Conservation (phyloP, 2,797 vertebrate species). For the Sebastes aleutianus region DNA sequence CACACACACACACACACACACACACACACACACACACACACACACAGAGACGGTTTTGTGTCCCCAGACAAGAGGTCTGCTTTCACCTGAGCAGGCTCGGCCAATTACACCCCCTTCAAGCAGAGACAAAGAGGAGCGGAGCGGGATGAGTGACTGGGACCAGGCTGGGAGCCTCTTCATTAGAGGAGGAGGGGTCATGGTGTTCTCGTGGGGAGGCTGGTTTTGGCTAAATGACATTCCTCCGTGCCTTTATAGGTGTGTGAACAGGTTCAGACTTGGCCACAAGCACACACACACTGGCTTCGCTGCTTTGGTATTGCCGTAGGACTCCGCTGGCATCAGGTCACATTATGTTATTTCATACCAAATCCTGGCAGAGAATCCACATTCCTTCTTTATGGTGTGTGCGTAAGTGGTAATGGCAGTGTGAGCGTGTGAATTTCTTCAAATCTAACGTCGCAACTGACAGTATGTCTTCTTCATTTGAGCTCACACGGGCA, state of each 20-base stretch:
- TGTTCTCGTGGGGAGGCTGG: neutral
- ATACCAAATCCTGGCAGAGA: constrained; percentile 15
- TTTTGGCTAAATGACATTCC: constrained; percentile 11
- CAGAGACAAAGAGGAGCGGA: constrained; percentile 66
- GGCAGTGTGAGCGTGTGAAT: constrained; percentile 20
- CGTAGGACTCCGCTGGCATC: constrained; percentile 9
- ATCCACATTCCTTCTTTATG: neutral
- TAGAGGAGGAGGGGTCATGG: constrained; percentile 23
- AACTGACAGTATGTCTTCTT: neutral
- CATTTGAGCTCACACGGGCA: neutral
- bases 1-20: constrained; percentile 54
- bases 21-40: constrained; percentile 35
- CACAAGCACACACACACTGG: neutral
- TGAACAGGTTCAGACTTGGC: constrained; percentile 42
- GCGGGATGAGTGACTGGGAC: constrained; percentile 68
- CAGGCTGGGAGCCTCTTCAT: constrained; percentile 40
- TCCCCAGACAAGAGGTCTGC: constrained; percentile 80
- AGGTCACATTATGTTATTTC: constrained; percentile 8
- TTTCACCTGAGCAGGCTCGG: constrained; percentile 72
- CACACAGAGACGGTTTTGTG: constrained; percentile 76
- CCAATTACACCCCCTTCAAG: constrained; percentile 59
- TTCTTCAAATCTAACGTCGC: neutral
- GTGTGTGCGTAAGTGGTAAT: neutral
- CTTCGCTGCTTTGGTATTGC: constrained; percentile 12
- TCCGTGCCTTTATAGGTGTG: constrained; percentile 3